Evolutionary conservation across 1,140 invertebrate species (phyloP).

Genomic region (Plutomurus gul): DNA sequence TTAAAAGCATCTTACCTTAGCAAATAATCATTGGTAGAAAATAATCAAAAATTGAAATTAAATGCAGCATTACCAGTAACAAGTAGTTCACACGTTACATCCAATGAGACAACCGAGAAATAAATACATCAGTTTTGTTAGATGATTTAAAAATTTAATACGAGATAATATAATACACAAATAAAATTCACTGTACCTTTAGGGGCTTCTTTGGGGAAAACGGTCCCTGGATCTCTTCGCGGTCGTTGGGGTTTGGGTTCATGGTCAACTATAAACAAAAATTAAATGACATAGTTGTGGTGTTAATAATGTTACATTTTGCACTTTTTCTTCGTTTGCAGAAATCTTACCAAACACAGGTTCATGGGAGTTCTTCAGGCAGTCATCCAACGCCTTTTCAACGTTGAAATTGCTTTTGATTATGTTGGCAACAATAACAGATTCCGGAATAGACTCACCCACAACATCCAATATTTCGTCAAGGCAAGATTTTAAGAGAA

Average conservation of each 20-base stretch:
- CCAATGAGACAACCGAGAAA: not conserved
- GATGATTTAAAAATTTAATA: too few relatives aligned
- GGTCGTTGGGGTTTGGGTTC: not conserved
- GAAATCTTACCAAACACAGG: not conserved
- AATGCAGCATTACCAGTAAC: too few relatives aligned
- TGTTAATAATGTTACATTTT: not conserved
- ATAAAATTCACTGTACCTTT: not conserved
- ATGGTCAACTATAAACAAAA: not conserved
- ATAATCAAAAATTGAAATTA: not conserved
- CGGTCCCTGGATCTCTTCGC: not conserved
- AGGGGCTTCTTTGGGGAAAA: not conserved
- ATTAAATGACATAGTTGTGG: not conserved
- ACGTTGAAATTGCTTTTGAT: conserved; percentile 72
- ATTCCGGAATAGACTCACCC: conserved; percentile 74
- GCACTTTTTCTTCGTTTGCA: not conserved
- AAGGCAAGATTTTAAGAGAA: conserved; percentile 74
- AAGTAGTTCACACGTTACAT: not conserved
- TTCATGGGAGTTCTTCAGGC: conserved; percentile 61
- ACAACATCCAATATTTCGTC: conserved; percentile 80
- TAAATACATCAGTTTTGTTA: not conserved
- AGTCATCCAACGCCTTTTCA: conserved; percentile 70
- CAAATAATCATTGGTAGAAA: not conserved
- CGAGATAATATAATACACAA: not conserved
- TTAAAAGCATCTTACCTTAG: conserved; percentile 45
- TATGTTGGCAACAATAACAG: conserved; percentile 68